Evolutionary conservation across 2,113 vertebrate species (phyloP).

Genomic region (Planiliza haematocheilus): DNA sequence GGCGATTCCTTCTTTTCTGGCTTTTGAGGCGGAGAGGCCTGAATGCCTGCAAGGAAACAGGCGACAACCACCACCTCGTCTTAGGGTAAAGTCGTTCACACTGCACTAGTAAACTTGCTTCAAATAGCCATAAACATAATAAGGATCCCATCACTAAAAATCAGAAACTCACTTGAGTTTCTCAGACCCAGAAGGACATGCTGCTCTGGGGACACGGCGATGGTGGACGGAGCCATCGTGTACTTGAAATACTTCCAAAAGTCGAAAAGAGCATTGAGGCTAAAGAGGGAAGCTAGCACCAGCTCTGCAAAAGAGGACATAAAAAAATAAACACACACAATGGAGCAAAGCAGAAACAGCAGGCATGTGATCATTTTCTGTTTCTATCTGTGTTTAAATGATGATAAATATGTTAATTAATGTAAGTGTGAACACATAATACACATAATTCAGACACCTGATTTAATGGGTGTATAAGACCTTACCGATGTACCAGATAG

Average conservation of each 20-base stretch:
- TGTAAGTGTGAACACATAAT: background rate
- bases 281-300: conserved; percentile 89
- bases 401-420: background rate
- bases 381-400: no score
- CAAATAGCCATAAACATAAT: background rate
- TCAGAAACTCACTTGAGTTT: conserved; percentile 77
- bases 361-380: background rate
- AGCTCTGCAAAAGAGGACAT: conserved; percentile 81
- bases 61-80: background rate
- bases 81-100: background rate
- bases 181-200: conserved; percentile 88
- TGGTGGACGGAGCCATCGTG: conserved; percentile 88
- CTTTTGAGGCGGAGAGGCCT: conserved; percentile 84
- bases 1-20: conserved; percentile 83
- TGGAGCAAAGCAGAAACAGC: background rate
- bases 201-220: conserved; percentile 88
- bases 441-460: no score
- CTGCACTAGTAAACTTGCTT: background rate
- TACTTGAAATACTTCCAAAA: conserved; percentile 98
- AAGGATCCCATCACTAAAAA: background rate
- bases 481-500: conserved; percentile 97
- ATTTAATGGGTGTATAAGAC: no score
- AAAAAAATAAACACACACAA: background rate
- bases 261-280: conserved; percentile 94
- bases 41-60: conserved; percentile 79